Evolutionary conservation across 2,888 invertebrate species (phyloP).

Genomic region (Parapristionchus giblindavisi): DNA sequence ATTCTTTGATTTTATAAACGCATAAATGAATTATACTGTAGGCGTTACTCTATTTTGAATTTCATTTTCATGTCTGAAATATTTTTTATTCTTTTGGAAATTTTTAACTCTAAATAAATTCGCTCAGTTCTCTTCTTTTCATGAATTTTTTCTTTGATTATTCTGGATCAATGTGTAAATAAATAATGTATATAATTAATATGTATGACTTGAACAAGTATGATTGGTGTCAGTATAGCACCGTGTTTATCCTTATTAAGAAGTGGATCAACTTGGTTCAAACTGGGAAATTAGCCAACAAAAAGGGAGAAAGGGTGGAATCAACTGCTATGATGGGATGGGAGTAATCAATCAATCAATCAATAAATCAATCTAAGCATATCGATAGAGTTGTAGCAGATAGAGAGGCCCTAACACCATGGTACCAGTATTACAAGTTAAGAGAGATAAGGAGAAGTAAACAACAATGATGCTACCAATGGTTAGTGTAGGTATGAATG

Average conservation of each 20-base stretch:
- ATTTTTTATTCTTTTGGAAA: no score
- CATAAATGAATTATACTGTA: no score
- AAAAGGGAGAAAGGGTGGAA: not conserved
- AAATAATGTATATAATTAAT: no score
- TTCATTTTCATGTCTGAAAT: no score
- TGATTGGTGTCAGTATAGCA: conserved; percentile 15
- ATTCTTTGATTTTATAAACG: no score
- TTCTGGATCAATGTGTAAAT: no score
- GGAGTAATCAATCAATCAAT: conserved; percentile 11
- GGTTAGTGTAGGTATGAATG: not conserved
- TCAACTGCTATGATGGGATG: not conserved
- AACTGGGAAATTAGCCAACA: conserved; percentile 5
- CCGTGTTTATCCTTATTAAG: conserved; percentile 25
- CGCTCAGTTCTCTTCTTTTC: no score
- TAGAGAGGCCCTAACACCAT: not conserved
- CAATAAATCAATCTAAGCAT: conserved; percentile 31
- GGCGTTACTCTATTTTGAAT: no score
- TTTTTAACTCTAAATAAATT: no score
- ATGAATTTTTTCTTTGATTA: no score
- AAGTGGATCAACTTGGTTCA: no score
- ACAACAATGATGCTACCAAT: conserved; percentile 25
- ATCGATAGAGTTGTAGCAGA: not conserved
- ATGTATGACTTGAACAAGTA: no score
- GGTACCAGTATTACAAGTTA: conserved; percentile 12
- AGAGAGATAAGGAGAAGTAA: conserved; percentile 11